Base-by-base conservation (phyloP, 2,888 invertebrate genomes). In the Catocala nupta region DNA sequence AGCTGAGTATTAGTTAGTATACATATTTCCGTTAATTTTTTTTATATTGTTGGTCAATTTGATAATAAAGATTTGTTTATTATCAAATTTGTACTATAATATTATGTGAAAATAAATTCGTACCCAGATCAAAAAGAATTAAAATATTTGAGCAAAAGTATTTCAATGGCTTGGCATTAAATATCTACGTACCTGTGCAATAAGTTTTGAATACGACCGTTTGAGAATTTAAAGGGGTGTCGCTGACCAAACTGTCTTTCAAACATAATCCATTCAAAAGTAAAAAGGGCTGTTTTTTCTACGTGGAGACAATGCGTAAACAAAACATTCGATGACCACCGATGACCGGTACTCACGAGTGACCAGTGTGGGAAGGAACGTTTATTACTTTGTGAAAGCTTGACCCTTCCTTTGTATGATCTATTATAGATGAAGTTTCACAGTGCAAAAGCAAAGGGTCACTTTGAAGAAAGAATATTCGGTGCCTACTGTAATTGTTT, bases 301-400 rank as follows among this genome's bases (percentile, higher is more conserved):
- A 64, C 80, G 71, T 73, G 71, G 81, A 88, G 87, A 89, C 87
- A 87, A 87, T 86, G 80, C 79, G 75, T 80, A 86, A 86, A 90
- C 90, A 90, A 92, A 88, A 83, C 80, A 81, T 86, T 85, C 88
- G 91, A 92, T 92, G 90, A 89, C 87, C 90, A 82, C 89, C 91
- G 91, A 92, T 93, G 93, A 90, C 93, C 93, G 88, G 91, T 90
- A 86, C 86, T 82, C 82, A 81, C 81, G 88, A 83, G 80, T 93
- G 93, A 90, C 92, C 93, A 89, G 90, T 92, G 92, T 93, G 92
- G 91, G 92, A 92, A 93, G 92, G 81, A 80, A 78, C 82, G 82
- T 81, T 81, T 77, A 78, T 81, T 71, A 77, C 84, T 84, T 87
- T 88, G 84, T 87, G 81, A 83, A 78, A 79, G 85, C 81, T 90